phyloP scores from a whole-genome alignment of 2,888 invertebrate genomes.

The Idaea biselata region DNA sequence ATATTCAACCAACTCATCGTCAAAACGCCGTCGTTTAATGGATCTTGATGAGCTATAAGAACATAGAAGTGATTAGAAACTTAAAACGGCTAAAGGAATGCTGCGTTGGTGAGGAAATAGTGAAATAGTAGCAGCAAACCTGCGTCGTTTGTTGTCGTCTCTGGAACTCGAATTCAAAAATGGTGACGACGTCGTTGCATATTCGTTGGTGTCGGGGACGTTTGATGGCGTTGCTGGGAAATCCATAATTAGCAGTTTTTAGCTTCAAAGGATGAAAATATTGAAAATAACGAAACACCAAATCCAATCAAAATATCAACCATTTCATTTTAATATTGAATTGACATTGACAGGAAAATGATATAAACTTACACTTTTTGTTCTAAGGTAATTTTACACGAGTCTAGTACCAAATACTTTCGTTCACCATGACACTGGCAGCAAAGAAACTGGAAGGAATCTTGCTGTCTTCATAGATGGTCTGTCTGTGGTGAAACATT shows the following conservation, averaged over 20 bases:
- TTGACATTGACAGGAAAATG: background rate
- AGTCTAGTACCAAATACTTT: background rate
- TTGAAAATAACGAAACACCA: background rate
- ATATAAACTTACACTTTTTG: too few species aligned
- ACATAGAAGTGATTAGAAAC: constrained; percentile 7
- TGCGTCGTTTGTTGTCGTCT: constrained; percentile 74
- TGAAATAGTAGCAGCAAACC: constrained; percentile 43
- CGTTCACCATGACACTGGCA: too few species aligned
- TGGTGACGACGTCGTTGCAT: constrained; percentile 52
- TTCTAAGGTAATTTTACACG: background rate
- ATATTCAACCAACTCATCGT: constrained; percentile 97
- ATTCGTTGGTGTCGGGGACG: constrained; percentile 70
- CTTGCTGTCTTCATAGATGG: too few species aligned
- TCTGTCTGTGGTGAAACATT: too few species aligned
- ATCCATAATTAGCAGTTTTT: constrained; percentile 49
- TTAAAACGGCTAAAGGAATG: background rate
- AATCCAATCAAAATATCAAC: background rate
- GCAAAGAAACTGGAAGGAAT: too few species aligned
- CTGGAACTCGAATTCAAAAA: constrained; percentile 57
- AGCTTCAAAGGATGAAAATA: background rate
- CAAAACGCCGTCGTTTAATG: constrained; percentile 96
- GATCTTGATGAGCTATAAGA: constrained; percentile 92
- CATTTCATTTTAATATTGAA: too few species aligned
- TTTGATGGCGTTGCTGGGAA: constrained; percentile 67
- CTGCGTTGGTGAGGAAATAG: background rate